phyloP scores from a whole-genome alignment of 2,797 vertebrate genomes.

The Hylomyscus alleni region DNA sequence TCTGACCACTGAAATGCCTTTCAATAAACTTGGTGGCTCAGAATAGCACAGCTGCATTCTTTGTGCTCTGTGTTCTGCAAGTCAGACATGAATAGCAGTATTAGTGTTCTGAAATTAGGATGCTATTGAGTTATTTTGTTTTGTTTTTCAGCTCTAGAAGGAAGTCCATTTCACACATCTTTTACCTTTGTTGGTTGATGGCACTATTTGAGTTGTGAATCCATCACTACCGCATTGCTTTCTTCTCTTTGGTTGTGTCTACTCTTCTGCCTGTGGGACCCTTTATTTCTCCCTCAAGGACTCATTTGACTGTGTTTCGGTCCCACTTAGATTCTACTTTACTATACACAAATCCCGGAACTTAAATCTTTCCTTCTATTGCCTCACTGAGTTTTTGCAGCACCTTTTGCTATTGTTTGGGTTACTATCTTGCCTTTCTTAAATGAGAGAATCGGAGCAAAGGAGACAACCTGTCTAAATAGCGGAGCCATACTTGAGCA shows the following conservation, averaged over 20 bases:
- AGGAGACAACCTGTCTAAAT: neutral
- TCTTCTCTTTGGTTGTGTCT: neutral
- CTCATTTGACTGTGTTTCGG: neutral
- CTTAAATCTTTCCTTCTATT: neutral
- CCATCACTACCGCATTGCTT: neutral
- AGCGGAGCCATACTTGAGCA: neutral
- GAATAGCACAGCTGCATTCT: neutral
- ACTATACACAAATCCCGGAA: neutral
- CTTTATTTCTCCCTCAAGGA: neutral
- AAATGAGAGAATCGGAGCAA: neutral
- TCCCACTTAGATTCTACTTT: neutral
- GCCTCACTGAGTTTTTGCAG: slow-evolving; percentile 39
- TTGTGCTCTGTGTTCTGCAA: neutral
- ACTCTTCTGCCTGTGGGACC: neutral
- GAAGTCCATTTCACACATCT: neutral
- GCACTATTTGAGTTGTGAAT: neutral
- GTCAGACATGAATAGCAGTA: neutral
- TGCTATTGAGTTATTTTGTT: neutral
- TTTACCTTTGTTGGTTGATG: neutral
- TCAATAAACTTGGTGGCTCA: neutral
- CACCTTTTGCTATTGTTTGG: neutral
- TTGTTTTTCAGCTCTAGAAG: no score
- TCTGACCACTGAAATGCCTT: neutral
- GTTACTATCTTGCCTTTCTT: neutral
- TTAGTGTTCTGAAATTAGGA: neutral